Evolutionary conservation across 2,888 invertebrate genomes (phyloP).

Genomic region (Sicus ferrugineus): DNA sequence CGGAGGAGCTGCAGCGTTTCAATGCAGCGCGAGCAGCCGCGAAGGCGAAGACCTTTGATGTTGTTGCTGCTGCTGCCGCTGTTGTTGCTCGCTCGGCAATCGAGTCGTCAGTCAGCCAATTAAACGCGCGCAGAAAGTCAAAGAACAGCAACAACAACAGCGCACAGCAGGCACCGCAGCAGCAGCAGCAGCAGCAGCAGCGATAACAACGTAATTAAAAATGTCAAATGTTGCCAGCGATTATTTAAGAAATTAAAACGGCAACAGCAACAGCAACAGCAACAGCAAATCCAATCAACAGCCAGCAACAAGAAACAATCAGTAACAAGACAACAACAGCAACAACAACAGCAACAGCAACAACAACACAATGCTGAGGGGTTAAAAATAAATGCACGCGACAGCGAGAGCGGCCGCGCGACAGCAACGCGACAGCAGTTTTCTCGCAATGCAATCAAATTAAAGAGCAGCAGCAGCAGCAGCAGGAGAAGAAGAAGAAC

Average conservation of each 20-base stretch:
- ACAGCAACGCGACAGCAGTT: background rate
- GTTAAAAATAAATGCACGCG: slow-evolving; percentile 47
- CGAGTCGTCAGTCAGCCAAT: background rate
- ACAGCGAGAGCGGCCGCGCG: background rate
- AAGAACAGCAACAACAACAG: slow-evolving; percentile 21
- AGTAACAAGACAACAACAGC: slow-evolving; percentile 23
- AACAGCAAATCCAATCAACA: slow-evolving; percentile 20
- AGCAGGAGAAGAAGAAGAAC: slow-evolving; percentile 22
- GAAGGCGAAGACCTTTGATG: no score
- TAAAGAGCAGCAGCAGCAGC: slow-evolving; percentile 39
- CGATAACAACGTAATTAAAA: slow-evolving; percentile 36
- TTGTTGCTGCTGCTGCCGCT: background rate
- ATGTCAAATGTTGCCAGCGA: slow-evolving; percentile 38
- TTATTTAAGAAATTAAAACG: slow-evolving; percentile 51
- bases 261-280: slow-evolving; percentile 31
- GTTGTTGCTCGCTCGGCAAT: background rate
- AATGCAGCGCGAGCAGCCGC: no score
- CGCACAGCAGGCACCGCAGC: background rate
- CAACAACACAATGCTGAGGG: slow-evolving; percentile 11
- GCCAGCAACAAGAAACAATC: slow-evolving; percentile 6
- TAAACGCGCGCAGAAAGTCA: background rate
- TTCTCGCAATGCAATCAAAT: slow-evolving; percentile 54
- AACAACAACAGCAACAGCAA: no score
- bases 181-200: background rate
- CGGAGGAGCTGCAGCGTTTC: no score